Evolutionary conservation across 2,113 vertebrate genomes (phyloP).

Genomic region (Stegastes partitus): DNA sequence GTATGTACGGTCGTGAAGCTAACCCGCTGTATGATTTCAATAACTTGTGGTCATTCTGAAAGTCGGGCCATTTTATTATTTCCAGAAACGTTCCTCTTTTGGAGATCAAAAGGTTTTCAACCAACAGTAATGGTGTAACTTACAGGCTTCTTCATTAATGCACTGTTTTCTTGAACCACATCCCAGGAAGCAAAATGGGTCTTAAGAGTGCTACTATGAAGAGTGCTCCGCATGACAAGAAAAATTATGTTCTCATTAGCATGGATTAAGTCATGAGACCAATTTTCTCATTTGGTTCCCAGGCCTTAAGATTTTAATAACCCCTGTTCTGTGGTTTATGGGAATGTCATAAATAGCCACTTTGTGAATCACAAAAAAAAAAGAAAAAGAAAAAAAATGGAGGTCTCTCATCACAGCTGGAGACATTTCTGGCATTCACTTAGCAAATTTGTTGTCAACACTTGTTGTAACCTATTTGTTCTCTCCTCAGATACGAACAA

Average conservation of each 20-base stretch:
- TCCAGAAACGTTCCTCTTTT: conserved; percentile 18
- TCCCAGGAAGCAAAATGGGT: conserved; percentile 30
- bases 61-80: conserved; percentile 15
- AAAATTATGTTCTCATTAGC: conserved; percentile 65
- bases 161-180: conserved; percentile 37
- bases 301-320: conserved; percentile 62
- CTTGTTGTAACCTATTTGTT: conserved; percentile 52
- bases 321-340: conserved; percentile 59
- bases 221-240: conserved; percentile 46
- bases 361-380: conserved; percentile 55
- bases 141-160: conserved; percentile 30
- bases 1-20: background rate
- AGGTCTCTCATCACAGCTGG: conserved; percentile 51
- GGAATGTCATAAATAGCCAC: conserved; percentile 63
- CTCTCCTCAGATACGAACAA: conserved; percentile 35
- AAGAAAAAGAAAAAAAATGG: background rate
- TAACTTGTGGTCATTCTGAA: conserved; percentile 21
- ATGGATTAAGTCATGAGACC: conserved; percentile 67
- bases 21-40: conserved; percentile 14
- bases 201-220: conserved; percentile 28
- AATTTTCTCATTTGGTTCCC: conserved; percentile 61
- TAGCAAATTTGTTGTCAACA: conserved; percentile 39
- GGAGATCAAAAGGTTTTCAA: conserved; percentile 9
- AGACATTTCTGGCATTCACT: conserved; percentile 41
- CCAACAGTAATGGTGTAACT: background rate